phyloP scores from a whole-genome alignment of 2,797 vertebrate genomes.

The Typhlichthys eigenmanni region DNA sequence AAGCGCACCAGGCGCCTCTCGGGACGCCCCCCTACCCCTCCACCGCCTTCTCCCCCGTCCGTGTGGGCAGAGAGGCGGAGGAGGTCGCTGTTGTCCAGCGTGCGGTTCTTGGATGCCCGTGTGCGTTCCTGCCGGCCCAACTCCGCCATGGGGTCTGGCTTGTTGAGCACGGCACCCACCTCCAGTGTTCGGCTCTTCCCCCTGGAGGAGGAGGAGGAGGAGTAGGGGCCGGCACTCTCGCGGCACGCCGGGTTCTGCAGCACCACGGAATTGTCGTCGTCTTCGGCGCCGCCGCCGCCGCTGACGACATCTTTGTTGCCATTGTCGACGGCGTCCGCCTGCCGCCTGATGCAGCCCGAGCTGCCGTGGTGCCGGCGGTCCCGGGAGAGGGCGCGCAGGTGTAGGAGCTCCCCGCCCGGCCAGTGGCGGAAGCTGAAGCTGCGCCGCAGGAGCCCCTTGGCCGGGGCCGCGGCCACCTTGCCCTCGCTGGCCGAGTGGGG shows the following conservation, averaged over 20 bases:
- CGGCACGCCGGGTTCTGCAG: slow-evolving; percentile 32
- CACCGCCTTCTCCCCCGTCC: slow-evolving; percentile 45
- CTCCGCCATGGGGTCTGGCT: slow-evolving; percentile 73
- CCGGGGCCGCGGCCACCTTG: slow-evolving; percentile 18
- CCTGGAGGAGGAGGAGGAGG: slow-evolving; percentile 16
- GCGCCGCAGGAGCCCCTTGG: slow-evolving; percentile 75
- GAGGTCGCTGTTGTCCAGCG: slow-evolving; percentile 92
- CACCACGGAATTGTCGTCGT: neutral
- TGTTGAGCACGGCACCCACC: slow-evolving; percentile 81
- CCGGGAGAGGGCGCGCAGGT: slow-evolving; percentile 69
- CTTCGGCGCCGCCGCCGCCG: neutral
- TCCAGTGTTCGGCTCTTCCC: slow-evolving; percentile 83
- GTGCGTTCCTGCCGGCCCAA: slow-evolving; percentile 81
- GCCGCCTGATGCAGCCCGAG: slow-evolving; percentile 74
- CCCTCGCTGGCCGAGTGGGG: slow-evolving; percentile 36
- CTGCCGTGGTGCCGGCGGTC: slow-evolving; percentile 85
- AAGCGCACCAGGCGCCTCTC: slow-evolving; percentile 87
- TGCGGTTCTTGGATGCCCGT: slow-evolving; percentile 85
- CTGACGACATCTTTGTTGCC: neutral
- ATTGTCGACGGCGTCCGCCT: accelerated
- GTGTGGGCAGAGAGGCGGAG: slow-evolving; percentile 75
- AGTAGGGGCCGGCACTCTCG: neutral
- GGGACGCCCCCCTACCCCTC: slow-evolving; percentile 36
- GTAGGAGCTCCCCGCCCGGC: slow-evolving; percentile 77
- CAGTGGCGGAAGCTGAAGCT: slow-evolving; percentile 92